Conservation (phyloP, 2,113 vertebrate species). For the Macrotus californicus region DNA sequence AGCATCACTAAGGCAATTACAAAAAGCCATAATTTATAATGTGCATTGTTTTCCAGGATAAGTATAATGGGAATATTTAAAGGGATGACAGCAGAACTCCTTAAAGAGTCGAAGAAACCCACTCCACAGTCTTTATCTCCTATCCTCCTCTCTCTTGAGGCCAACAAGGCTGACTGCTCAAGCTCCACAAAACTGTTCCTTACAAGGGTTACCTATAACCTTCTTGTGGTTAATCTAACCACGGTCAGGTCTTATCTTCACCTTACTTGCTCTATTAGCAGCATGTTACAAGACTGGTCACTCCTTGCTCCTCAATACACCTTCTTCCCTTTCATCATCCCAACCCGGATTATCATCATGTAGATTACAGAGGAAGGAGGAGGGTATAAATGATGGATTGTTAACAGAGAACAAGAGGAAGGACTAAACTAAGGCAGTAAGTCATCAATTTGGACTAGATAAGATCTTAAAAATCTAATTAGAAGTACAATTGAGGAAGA, state of each 20-base stretch:
- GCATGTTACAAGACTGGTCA: not conserved
- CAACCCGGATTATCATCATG: not conserved
- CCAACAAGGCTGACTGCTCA: not conserved
- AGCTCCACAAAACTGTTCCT: not conserved
- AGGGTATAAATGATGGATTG: not conserved
- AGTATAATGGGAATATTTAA: not conserved
- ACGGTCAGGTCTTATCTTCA: not conserved
- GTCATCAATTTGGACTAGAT: not conserved
- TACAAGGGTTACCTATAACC: not conserved
- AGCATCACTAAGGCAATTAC: conserved; percentile 86
- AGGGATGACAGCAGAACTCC: not conserved
- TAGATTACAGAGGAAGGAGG: not conserved
- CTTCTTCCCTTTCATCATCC: not conserved
- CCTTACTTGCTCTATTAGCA: not conserved
- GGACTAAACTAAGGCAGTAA: not conserved
- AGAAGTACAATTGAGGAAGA: conserved; percentile 5
- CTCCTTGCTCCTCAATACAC: not conserved
- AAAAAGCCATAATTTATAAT: conserved; percentile 25
- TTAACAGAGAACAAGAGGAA: not conserved
- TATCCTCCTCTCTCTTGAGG: not conserved
- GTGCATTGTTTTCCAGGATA: not conserved
- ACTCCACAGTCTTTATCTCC: not conserved
- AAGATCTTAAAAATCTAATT: not conserved
- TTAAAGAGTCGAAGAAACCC: not conserved
- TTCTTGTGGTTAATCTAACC: accelerated